Base-by-base conservation (phyloP, 2,888 invertebrate species). In the Gymnoscelis rufifasciata region DNA sequence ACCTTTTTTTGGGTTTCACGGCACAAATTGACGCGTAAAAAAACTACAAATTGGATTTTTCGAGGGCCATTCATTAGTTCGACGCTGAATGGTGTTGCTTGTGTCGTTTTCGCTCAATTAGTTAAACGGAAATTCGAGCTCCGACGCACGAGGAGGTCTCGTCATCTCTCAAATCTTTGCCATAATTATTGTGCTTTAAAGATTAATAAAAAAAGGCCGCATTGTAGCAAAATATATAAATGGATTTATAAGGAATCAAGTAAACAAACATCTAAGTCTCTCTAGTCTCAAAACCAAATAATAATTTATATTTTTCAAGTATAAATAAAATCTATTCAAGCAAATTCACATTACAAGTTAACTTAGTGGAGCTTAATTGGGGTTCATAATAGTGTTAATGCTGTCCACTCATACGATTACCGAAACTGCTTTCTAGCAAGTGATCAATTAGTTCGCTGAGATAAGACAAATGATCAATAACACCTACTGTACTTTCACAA, bases 1-100 rank as follows among this genome's bases (percentile, higher is more conserved):
- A 75, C 72, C 78, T 82, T 83, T 83, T 84, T 88, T 58, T 82
- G 73, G 81, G 78, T 78, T 83, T 83, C 84, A 83, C 78, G 83
- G 81, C 87, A 87, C 88, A 87, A 87, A 87, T 86, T 87, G 83
- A 83, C 79, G 87, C 77, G 81, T 84, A 78, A 83, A 87, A 88
- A 87, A 88, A 88, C 86, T 83, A 87, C 86, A 86, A 88, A 88
- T 84, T 84, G 84, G 71, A 78, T 77, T 83, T 83, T 82, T 84
- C 73, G 78, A 69, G 77, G 74, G 70, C 68, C 86, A 88, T 88
- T 88, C 88, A 86, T 87, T 88, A 88, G 81, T 73, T 76, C 64
- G 76, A 70, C 78, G 67, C 71, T 82, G 77, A 81, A 84, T 83
- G 83, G 83, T 72, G 76, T 80, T 70, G 70, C 75, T 78, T 74